A percentile compares a stretch with the other conserved stretches of the same genome.
Evolutionary conservation across 2,888 invertebrate species (phyloP).

Genomic region (Leucania comma): DNA sequence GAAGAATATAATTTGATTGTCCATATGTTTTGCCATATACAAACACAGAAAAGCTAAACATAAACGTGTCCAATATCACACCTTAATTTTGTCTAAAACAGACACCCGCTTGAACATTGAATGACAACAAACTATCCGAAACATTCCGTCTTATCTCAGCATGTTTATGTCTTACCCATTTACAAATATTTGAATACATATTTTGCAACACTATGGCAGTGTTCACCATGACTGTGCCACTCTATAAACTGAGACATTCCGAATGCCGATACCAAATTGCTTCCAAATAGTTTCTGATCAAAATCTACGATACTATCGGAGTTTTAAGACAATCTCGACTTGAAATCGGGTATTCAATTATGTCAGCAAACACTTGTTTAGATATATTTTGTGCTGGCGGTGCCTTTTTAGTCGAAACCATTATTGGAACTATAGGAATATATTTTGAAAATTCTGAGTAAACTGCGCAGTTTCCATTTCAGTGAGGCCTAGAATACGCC

Average conservation of each 20-base stretch:
- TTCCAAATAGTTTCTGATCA: constrained; percentile 80
- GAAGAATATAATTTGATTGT: too few relatives aligned
- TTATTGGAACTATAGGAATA: constrained; percentile 41
- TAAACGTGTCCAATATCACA: constrained; percentile 11
- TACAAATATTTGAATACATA: constrained; percentile 81
- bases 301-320: constrained; percentile 76
- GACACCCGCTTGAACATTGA: constrained; percentile 51
- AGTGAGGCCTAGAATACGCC: constrained; percentile 6
- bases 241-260: constrained; percentile 76
- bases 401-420: constrained; percentile 57
- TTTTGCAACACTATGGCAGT: constrained; percentile 75
- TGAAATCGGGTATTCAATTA: constrained; percentile 77
- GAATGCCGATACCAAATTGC: constrained; percentile 79
- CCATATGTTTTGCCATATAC: too few relatives aligned
- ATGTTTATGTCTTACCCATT: constrained; percentile 77
- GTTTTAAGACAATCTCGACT: constrained; percentile 74
- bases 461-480: constrained; percentile 25
- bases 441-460: constrained; percentile 37
- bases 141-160: constrained; percentile 71
- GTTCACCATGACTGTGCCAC: constrained; percentile 70
- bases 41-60: background rate
- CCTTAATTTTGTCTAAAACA: constrained; percentile 34
- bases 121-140: constrained; percentile 70
- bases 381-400: constrained; percentile 76
- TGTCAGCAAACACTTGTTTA: constrained; percentile 76